Evolutionary conservation across 2,888 invertebrate species (phyloP), one percentile per base, ranked within the genome.

Genomic region (Chesias legatella): DNA sequence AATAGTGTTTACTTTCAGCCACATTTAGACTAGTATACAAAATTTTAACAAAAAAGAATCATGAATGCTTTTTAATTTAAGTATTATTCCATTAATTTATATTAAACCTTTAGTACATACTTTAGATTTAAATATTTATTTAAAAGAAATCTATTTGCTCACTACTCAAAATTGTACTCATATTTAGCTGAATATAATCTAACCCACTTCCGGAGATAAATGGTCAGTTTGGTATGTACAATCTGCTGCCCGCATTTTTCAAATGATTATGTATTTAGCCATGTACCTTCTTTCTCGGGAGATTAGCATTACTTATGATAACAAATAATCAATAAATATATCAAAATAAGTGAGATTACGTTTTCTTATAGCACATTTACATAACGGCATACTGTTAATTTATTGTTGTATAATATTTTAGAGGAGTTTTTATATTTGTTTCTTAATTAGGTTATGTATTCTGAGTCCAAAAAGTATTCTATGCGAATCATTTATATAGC

Each of bases 371-470:
- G 44, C 39, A 50, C 43, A 46, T 43, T 24, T 48, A 51, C 37
- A 63, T 78, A 73, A 74, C 71, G 71, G 68, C 71, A 70, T 81
- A 83, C 75, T 82, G 84, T 85, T 86, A 81, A 67, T 42, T 53
- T 64, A 75, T 84, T 81, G 83, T 85, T 84, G 75, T 84, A 75
- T 81, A 80, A 80, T 80, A 80, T 81, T 79, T 79, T 84, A 84
- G 85, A 83, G 86, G 79, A 86, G 85, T 85, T 86, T 70, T 74
- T 79, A 79, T 78, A 78, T 76, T 81, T 83, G 77, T 82, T 85
- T 84, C 65, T 68, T 69, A 63, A 69, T 64, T 79, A 75, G 67
- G 67, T 67, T 75, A 68, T 65, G 60, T 73, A 72, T 70, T 67
- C 67, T 62, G 60, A 76, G 69, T 70, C 70, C 60, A 65, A 74